These are phyloP conservation scores for Tenthredo amoena DNA, from an alignment of 2,888 invertebrate species.

Conservation along the genomic window DNA sequence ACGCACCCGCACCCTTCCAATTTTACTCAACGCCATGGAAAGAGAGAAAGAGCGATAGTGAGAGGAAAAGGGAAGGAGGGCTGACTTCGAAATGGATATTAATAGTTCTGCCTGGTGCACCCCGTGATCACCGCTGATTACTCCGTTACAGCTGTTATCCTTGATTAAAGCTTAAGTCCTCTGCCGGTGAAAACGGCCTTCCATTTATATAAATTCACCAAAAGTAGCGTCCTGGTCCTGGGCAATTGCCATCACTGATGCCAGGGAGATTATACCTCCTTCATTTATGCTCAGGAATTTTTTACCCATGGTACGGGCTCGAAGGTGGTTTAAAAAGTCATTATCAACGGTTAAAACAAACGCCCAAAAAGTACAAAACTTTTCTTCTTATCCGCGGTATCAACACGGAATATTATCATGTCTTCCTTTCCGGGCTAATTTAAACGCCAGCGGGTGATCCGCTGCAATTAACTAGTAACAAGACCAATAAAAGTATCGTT, in stretches of 20 bases:
- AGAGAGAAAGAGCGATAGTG: constrained; percentile 56
- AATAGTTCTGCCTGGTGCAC: constrained; percentile 69
- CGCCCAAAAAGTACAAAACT: neutral
- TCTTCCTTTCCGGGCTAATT: constrained; percentile 58
- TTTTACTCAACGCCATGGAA: constrained; percentile 31
- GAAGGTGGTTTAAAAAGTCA: constrained; percentile 21
- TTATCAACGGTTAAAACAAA: constrained; percentile 16
- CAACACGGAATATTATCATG: constrained; percentile 23
- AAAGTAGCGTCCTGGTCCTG: constrained; percentile 62
- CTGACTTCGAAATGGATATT: constrained; percentile 71
- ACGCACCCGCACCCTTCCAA: constrained; percentile 51
- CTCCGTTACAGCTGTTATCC: constrained; percentile 72
- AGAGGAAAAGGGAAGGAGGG: constrained; percentile 55
- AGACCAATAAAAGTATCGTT: constrained; percentile 73
- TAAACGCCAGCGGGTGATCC: constrained; percentile 64
- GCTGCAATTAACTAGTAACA: constrained; percentile 70
- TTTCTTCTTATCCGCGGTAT: neutral
- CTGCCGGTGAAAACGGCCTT: constrained; percentile 49
- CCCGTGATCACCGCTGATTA: constrained; percentile 73
- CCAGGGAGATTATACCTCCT: constrained; percentile 52
- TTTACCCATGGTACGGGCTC: constrained; percentile 42
- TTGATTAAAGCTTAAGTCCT: constrained; percentile 68
- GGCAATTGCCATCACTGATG: constrained; percentile 55
- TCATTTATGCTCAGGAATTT: neutral
- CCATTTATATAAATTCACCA: constrained; percentile 65